Conservation (phyloP, 1,140 invertebrate genomes). For the Laupala kohalensis region DNA sequence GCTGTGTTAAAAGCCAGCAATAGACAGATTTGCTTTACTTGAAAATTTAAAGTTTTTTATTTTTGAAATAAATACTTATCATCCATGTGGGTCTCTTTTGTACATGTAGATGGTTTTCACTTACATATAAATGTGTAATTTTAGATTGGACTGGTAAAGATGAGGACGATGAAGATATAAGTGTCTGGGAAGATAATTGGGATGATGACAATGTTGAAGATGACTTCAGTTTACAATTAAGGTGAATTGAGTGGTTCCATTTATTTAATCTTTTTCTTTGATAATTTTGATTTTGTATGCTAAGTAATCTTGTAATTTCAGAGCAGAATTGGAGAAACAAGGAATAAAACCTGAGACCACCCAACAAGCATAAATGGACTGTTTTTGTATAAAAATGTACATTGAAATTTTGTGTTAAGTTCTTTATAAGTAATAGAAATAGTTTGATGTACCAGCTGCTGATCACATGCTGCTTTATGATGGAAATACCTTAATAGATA, state of each 20-base stretch:
- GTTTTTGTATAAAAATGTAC: background rate
- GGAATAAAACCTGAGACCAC: conserved; percentile 5
- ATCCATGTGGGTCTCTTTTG: no score
- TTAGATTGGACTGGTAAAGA: conserved; percentile 81
- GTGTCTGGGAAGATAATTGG: conserved; percentile 99
- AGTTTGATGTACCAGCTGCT: no score
- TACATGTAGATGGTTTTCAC: no score
- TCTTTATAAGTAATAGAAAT: no score
- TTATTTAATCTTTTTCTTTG: no score
- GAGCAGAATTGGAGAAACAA: conserved; percentile 16
- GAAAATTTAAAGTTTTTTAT: no score
- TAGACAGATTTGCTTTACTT: no score
- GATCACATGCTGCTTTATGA: no score
- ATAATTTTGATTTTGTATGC: no score
- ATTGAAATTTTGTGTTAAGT: background rate
- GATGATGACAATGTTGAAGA: conserved; percentile 98
- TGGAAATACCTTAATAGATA: no score
- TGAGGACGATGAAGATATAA: conserved; percentile 85
- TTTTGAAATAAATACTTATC: no score
- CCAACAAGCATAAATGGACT: background rate
- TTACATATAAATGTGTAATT: conserved; percentile 20
- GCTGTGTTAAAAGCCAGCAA: no score
- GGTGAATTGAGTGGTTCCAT: conserved; percentile 36
- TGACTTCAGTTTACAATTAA: conserved; percentile 90
- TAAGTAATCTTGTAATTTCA: background rate